These are phyloP conservation scores for Oxystoma pomonae DNA, from an alignment of 2,888 invertebrate species.

Conservation along the genomic window DNA sequence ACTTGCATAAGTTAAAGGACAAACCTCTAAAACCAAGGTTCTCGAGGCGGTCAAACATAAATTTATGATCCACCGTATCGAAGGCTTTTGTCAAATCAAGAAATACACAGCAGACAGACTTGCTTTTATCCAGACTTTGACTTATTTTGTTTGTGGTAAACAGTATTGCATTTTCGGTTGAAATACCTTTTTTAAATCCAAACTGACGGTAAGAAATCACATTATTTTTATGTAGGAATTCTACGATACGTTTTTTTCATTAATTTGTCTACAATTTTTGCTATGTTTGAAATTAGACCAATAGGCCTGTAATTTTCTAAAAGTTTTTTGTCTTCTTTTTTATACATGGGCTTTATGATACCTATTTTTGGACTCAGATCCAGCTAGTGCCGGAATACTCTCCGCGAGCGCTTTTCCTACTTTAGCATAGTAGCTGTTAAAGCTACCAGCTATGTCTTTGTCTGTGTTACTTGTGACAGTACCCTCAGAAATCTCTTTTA, in stretches of 20 bases:
- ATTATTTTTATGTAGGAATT: neutral
- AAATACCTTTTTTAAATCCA: neutral
- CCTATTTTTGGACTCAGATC: conserved; percentile 1
- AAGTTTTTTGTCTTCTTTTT: neutral
- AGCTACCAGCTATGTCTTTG: too few relatives aligned
- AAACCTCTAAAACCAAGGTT: neutral
- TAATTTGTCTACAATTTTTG: neutral
- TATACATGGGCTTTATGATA: neutral
- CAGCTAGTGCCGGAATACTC: too few relatives aligned
- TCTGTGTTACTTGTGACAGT: too few relatives aligned
- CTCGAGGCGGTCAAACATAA: neutral
- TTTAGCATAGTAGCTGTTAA: too few relatives aligned
- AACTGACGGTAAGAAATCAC: neutral
- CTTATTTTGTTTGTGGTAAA: neutral
- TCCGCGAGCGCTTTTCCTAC: too few relatives aligned
- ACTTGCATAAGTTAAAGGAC: neutral
- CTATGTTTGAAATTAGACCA: neutral
- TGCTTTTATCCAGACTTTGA: neutral
- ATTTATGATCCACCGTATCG: neutral
- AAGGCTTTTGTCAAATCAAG: neutral
- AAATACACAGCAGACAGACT: neutral
- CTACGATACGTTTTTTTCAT: neutral
- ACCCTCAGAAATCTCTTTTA: too few relatives aligned
- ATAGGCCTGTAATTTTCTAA: neutral
- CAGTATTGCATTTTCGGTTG: neutral